Evolutionary conservation across 2,888 invertebrate genomes (phyloP), one percentile per base, ranked within the genome.

Genomic region (Cloeon dipterum): DNA sequence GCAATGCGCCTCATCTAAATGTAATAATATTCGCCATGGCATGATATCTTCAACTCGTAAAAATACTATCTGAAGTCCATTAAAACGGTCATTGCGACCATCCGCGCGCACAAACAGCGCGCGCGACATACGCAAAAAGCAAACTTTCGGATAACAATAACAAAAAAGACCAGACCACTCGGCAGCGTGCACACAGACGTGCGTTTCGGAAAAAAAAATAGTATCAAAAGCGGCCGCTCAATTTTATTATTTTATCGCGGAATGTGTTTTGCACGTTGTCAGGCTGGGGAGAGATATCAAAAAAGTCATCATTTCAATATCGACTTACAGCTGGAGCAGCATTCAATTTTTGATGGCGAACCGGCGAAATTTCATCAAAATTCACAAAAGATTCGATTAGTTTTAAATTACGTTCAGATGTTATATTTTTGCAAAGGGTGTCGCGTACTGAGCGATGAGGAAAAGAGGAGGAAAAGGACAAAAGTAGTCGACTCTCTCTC

Each of bases 1-100:
- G 29, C 29, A 29, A n/a, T 29, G 29, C 29, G 29, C 29, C 16
- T 29, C 16, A n/a, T 29, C 13, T 29, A 14, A 16, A 29, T 29
- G 16, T 29, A 29, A 29, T 29, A 29, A 14, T 16, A 14, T 29
- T 16, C 29, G 13, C 16, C 29, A n/a, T 16, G 16, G n/a, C n/a
- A n/a, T n/a, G n/a, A n/a, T n/a, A n/a, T n/a, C n/a, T n/a, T n/a
- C n/a, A n/a, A n/a, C n/a, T n/a, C n/a, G n/a, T n/a, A n/a, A n/a
- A n/a, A n/a, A n/a, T n/a, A n/a, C n/a, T 29, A 29, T 29, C 29
- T 29, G 29, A 29, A 14, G 16, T 14, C 29, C 29, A 29, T 29
- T 29, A 29, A 29, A 29, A 29, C 29, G 29, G 29, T 29, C 29
- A 29, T 29, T 29, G n/a, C n/a, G n/a, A n/a, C n/a, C n/a, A n/a